Evolutionary conservation across 2,888 invertebrate genomes (phyloP), one percentile per base, ranked within the genome.

Genomic region (Diarsia mendica): DNA sequence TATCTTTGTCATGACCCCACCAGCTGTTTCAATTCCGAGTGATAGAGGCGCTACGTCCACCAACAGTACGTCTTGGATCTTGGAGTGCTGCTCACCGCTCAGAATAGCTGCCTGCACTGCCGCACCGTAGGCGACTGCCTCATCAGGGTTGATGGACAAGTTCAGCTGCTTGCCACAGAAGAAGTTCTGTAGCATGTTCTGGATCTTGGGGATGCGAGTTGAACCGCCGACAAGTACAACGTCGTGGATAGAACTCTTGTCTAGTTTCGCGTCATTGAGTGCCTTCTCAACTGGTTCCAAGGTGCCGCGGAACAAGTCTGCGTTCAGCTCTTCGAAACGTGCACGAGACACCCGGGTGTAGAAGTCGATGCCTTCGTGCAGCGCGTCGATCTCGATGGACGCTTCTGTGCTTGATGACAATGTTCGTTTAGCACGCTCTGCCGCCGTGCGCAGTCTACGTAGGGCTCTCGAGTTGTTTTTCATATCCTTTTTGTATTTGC

Each of bases 181-280:
- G 96, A 97, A 98, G 92, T 97, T 97, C 92, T 98, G 97, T 48
- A 98, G 94, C 91, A 98, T 96, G 83, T 94, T 97, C 91, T 98
- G 98, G 67, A 98, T 97, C 91, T 98, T 98, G 0, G 98, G 98
- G 69, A 98, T 98, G 69, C 98, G 97, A 0, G 98, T 98, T 0
- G 98, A 98, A 33, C 98, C 98, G 20, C 98, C 98, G 48, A 98
- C 98, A 18, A 98, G 95, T 0, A 98, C 98, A 8, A 98, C 97
- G 85, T 98, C 98, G 88, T 98, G 97, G 74, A 98, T 98, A 39
- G 97, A 96, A 69, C 96, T 96, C 91, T 98, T 98, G 93, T 98
- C 98, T 93, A 98, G 94, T 90, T 98, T 98, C 0, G 98, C 98
- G 89, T 98, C 98, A 46, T 97, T 96, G 13, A 98, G 95, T 0